A percentile compares a stretch with the other conserved stretches of the same genome.
These are phyloP conservation scores for Rotaria sp. DNA, from an alignment of 2,888 invertebrate genomes.

Conservation along the genomic window DNA sequence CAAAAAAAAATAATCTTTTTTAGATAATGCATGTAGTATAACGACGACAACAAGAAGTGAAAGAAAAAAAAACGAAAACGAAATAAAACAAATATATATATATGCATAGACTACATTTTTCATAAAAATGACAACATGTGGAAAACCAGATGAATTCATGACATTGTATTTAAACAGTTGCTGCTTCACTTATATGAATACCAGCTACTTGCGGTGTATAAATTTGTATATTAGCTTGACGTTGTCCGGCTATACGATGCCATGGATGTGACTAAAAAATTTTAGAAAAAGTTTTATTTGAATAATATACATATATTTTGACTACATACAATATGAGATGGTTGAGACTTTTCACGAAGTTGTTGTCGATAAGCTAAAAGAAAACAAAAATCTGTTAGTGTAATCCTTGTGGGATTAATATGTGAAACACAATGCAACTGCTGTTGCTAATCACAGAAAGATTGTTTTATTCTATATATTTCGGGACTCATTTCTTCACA, in stretches of 20 bases:
- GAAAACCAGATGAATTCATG: background rate
- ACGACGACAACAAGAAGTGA: background rate
- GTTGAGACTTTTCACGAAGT: constrained; percentile 9
- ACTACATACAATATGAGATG: background rate
- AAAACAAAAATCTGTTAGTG: background rate
- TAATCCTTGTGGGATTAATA: background rate
- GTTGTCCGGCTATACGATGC: background rate
- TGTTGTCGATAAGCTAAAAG: constrained; percentile 17
- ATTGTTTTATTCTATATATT: too few species aligned
- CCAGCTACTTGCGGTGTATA: constrained; percentile 2
- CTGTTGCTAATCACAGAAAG: too few species aligned
- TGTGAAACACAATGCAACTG: too few species aligned
- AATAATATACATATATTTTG: too few species aligned
- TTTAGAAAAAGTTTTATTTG: background rate
- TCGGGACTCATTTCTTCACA: too few species aligned
- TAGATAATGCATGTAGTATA: constrained; percentile 5
- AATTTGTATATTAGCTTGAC: background rate
- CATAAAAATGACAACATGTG: background rate
- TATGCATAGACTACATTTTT: background rate
- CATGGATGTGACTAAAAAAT: constrained; percentile 4
- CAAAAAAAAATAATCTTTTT: constrained; percentile 6
- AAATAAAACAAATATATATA: background rate
- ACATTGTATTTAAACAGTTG: background rate
- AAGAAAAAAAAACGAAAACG: background rate
- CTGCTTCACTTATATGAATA: constrained; percentile 28